A percentile compares a stretch with the other conserved stretches of the same genome.
Conservation (phyloP, 2,888 invertebrate genomes). For the Frankliniella fusca region DNA sequence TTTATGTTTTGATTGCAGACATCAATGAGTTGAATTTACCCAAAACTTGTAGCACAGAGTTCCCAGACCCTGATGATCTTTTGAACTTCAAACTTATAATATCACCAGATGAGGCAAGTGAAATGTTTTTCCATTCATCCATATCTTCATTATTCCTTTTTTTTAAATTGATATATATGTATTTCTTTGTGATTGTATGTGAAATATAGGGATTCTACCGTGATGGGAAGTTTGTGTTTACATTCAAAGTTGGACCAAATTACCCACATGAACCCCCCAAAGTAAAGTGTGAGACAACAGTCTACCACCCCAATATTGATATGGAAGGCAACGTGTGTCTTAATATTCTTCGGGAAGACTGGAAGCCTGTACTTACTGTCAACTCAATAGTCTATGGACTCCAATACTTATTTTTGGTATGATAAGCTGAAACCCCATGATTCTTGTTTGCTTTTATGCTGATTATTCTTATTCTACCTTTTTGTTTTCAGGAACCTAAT, state of each 20-base stretch:
- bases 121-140: not conserved
- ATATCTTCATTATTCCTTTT: constrained; percentile 20
- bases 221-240: constrained; percentile 91
- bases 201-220: constrained; percentile 76
- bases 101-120: constrained; percentile 83
- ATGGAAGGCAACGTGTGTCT: constrained; percentile 96
- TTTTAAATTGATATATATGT: constrained; percentile 4
- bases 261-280: constrained; percentile 98
- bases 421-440: constrained; percentile 39
- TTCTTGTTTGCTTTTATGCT: constrained; percentile 33
- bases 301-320: constrained; percentile 98
- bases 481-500: constrained; percentile 79
- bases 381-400: constrained; percentile 97
- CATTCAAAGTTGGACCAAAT: constrained; percentile 95
- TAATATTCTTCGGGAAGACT: constrained; percentile 96
- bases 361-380: constrained; percentile 97
- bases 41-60: constrained; percentile 93
- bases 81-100: constrained; percentile 93
- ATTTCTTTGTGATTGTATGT: constrained; percentile 6
- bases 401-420: constrained; percentile 92
- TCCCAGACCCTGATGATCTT: constrained; percentile 94
- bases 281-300: constrained; percentile 95
- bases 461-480: constrained; percentile 26
- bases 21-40: constrained; percentile 95
- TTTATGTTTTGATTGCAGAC: constrained; percentile 61